phyloP scores from a whole-genome alignment of 2,113 vertebrate species.

The Oncorhynchus tshawytscha region DNA sequence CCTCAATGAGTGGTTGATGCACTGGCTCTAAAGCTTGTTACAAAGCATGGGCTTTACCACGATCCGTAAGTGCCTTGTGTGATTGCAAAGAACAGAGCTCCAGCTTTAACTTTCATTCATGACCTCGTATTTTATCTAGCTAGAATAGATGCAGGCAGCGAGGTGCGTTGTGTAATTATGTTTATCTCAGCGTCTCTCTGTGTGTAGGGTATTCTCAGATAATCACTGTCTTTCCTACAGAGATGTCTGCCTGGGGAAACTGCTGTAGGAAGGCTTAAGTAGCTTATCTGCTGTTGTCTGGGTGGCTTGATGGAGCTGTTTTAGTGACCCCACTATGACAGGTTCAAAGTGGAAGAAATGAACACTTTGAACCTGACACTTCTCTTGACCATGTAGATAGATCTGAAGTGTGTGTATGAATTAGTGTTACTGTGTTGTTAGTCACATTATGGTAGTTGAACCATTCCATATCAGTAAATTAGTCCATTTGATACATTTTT shows the following conservation, averaged over 20 bases:
- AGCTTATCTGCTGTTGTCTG: neutral
- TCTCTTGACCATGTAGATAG: neutral
- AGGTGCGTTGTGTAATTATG: neutral
- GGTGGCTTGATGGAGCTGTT: neutral
- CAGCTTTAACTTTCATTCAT: neutral
- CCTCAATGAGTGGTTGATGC: neutral
- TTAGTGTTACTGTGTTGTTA: no score
- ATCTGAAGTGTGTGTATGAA: no score
- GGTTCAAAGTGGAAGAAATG: neutral
- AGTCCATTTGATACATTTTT: no score
- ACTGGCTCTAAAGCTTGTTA: neutral
- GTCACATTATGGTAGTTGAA: no score
- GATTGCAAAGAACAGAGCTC: neutral
- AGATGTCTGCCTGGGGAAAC: neutral
- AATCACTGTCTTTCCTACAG: neutral
- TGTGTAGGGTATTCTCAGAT: neutral
- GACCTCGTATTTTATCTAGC: neutral
- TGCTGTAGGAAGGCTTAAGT: no score
- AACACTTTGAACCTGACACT: neutral
- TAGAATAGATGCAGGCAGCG: neutral
- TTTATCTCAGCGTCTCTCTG: neutral
- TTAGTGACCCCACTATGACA: neutral
- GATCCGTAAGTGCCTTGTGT: constrained; percentile 49
- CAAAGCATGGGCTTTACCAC: constrained; percentile 44
- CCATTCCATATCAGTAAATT: no score